phyloP scores from a whole-genome alignment of 2,113 vertebrate genomes.

The Tupaia chinensis region DNA sequence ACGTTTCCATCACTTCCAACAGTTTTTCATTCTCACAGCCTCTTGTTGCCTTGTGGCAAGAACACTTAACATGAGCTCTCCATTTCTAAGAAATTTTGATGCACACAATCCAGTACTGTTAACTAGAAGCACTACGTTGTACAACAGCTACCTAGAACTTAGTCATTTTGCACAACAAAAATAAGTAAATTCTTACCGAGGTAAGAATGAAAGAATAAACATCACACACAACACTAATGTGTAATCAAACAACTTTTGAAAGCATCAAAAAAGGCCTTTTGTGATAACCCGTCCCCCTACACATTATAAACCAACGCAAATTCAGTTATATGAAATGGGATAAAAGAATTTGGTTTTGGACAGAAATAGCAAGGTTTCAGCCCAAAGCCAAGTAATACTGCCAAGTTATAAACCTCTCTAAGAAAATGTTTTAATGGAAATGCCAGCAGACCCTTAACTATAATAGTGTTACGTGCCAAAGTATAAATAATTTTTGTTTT shows the following conservation, averaged over 20 bases:
- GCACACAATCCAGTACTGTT: background rate
- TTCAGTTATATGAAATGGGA: slow-evolving; percentile 86
- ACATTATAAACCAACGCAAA: slow-evolving; percentile 84
- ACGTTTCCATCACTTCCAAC: background rate
- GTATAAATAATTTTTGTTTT: slow-evolving; percentile 88
- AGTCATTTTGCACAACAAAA: background rate
- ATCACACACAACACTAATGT: background rate
- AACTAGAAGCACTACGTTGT: background rate
- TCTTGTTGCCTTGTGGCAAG: background rate
- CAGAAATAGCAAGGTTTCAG: slow-evolving; percentile 86
- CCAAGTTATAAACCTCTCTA: slow-evolving; percentile 88
- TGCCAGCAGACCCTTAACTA: slow-evolving; percentile 88
- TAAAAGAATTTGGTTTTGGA: slow-evolving; percentile 85
- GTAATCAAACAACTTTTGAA: background rate
- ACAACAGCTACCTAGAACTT: background rate
- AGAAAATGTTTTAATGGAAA: slow-evolving; percentile 87
- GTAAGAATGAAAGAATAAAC: slow-evolving; percentile 39
- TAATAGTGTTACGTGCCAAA: slow-evolving; percentile 85
- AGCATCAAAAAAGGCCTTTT: slow-evolving; percentile 46
- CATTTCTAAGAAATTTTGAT: background rate
- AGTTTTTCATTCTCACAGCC: background rate
- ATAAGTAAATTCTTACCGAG: background rate
- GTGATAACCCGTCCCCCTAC: slow-evolving; percentile 7
- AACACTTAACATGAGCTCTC: background rate
- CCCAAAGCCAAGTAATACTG: slow-evolving; percentile 86